Conservation (phyloP, 2,113 vertebrate genomes). For the Cebus imitator region DNA sequence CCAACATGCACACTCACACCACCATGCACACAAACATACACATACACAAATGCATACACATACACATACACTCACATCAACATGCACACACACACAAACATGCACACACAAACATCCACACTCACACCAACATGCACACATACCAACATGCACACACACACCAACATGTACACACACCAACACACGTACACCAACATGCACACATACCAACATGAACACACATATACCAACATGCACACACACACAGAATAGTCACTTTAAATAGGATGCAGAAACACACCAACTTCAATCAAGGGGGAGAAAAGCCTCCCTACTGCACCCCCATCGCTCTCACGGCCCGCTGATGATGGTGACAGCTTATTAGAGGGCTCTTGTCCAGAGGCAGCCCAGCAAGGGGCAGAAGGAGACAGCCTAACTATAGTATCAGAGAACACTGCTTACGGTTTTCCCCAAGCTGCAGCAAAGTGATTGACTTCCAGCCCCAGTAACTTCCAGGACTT, state of each 20-base stretch:
- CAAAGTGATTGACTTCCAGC: background rate
- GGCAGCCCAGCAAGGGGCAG: background rate
- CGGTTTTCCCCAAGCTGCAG: background rate
- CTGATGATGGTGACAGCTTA: background rate
- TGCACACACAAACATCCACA: no score
- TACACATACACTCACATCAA: no score
- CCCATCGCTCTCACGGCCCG: background rate
- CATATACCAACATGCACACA: no score
- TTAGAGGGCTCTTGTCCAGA: background rate
- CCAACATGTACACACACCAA: no score
- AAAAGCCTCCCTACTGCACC: background rate
- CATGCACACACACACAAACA: background rate
- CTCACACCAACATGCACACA: no score
- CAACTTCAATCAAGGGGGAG: background rate
- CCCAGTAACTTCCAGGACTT: background rate
- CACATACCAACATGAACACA: no score
- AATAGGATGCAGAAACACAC: background rate
- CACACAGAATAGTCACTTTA: background rate
- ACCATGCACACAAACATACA: no score
- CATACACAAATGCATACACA: no score
- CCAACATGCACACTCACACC: no score
- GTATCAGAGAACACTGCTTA: background rate
- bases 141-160: no score
- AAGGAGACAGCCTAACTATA: background rate
- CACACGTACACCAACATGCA: no score